Base-by-base conservation (phyloP, 2,888 invertebrate species). In the Orgyia antiqua region DNA sequence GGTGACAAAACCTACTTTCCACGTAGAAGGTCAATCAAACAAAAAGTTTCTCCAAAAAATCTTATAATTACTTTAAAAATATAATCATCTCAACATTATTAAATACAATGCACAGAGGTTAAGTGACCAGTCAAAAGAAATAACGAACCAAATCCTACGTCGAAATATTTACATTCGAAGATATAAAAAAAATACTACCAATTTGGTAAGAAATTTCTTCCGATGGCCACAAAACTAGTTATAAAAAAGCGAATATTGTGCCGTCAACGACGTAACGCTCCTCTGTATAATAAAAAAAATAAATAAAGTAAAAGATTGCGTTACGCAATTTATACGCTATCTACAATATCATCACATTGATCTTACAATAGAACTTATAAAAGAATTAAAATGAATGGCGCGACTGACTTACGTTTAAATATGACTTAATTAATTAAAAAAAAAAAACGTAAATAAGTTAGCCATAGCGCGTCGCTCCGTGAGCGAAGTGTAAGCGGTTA, bases 311-410 rank as follows among this genome's bases (percentile, higher is more conserved):
- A 51, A 51, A 50, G 48, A 53, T 48, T 45, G 31, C 40, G 39
- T 64, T 66, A 61, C 48, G 59, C 53, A 61, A 64, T 58, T 51
- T 40, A 31, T 34, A 49, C 54, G 40, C 35, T 42, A 46, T 29
- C 39, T 45, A 46, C 49, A 55, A 38, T 47, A 47, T 51, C 56
- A 52, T 71, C 69, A 68, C 71, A 67, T 68, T 57, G 53, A 53
- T 42, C 44, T 52, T 51, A 54, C 45, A 47, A 48, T 30, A 38
- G 30, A 62, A 65, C 60, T 68, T 63, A 67, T 59, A 63, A 60
- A 59, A 8, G 50, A 64, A 57, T 48, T 51, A 68, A 62, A 58
- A 72, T 73, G 74, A 78, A 84, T 84, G 86, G 84, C 80, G 75
- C 79, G 76, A 73, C 75, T 83, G 79, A 80, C 83, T 84, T 79